phyloP scores from a whole-genome alignment of 2,113 vertebrate species.

The Micronycteris hirsuta region DNA sequence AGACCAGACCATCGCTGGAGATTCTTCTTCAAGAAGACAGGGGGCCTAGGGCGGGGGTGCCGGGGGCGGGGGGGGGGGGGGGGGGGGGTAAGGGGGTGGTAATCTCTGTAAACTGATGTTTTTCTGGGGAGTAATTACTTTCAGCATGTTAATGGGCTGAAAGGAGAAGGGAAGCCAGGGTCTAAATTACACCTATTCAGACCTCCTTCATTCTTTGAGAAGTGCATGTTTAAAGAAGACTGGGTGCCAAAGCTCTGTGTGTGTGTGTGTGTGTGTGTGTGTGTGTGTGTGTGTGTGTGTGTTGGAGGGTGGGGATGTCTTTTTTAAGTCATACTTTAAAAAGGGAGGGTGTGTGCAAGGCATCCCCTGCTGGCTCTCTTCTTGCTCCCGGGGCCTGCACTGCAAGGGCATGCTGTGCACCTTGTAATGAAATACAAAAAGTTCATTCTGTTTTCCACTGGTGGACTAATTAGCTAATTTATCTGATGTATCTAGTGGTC shows the following conservation, averaged over 20 bases:
- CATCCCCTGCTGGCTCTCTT: neutral
- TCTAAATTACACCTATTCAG: slow-evolving; percentile 55
- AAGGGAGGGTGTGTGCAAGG: neutral
- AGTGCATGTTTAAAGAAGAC: slow-evolving; percentile 63
- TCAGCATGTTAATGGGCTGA: neutral
- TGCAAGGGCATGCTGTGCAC: neutral
- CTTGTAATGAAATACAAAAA: neutral
- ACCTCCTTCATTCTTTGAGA: slow-evolving; percentile 58
- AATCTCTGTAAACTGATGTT: neutral
- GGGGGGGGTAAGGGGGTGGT: neutral
- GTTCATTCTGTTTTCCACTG: neutral
- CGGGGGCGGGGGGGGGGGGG: accelerated
- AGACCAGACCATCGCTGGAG: slow-evolving; percentile 16
- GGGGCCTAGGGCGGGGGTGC: neutral
- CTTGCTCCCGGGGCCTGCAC: neutral
- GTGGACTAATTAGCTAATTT: slow-evolving; percentile 10
- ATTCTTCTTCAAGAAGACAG: slow-evolving; percentile 1
- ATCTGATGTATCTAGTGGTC: neutral
- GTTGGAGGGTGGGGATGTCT: neutral
- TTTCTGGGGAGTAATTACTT: slow-evolving; percentile 23
- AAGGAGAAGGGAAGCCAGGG: neutral
- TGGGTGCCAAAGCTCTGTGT: neutral
- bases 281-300: neutral
- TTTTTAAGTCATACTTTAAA: slow-evolving; percentile 16
- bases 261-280: neutral